Evolutionary conservation across 2,113 vertebrate species (phyloP), one percentile per base, ranked within the genome.

Genomic region (Chaetodon trifascialis): DNA sequence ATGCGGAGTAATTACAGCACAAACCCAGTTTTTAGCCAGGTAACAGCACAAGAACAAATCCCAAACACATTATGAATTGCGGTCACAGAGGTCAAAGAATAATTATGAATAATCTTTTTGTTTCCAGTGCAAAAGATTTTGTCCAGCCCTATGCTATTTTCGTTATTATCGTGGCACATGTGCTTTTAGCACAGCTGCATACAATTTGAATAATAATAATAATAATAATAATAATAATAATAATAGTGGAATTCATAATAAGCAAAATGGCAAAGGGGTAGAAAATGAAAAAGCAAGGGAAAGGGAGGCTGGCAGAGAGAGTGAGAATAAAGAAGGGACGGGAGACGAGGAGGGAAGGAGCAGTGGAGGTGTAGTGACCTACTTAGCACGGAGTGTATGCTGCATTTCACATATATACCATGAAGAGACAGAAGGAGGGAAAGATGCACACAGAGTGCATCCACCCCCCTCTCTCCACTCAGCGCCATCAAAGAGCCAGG

Each of bases 301-400:
- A 60, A 46, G 42, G 42, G 51, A 60, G 64, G 47, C 47, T 72
- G 64, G 60, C 47, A 56, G 85, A 73, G 60, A 82, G 36, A 77
- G 60, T 76, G 25, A 81, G 86, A 87, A 86, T 83, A 58, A 78
- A 86, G 79, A 89, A 65, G 55, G 75, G 68, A 73, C 40, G 62
- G 49, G 67, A 65, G 60, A 36, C 56, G 34, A 23, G 76, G 76
- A 80, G 76, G 73, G 72, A 42, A 77, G 66, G 86, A 73, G 83
- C 66, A 44, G 76, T 67, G 82, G 87, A 93, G 91, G 88, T 92
- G 88, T 86, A 86, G 78, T 93, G 94, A 95, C 94, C 91, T 94
- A 90, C 91, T 94, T 94, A 73, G 80, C 36, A 49, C 71, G 76
- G 87, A 89, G 79, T 42, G 54, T 77, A 90, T 88, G 89, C 83